Percentiles rank a stretch among this genome's conserved stretches.
These are phyloP conservation scores for Colistium nudipinnis DNA, from an alignment of 2,113 vertebrate species.

Conservation along the genomic window DNA sequence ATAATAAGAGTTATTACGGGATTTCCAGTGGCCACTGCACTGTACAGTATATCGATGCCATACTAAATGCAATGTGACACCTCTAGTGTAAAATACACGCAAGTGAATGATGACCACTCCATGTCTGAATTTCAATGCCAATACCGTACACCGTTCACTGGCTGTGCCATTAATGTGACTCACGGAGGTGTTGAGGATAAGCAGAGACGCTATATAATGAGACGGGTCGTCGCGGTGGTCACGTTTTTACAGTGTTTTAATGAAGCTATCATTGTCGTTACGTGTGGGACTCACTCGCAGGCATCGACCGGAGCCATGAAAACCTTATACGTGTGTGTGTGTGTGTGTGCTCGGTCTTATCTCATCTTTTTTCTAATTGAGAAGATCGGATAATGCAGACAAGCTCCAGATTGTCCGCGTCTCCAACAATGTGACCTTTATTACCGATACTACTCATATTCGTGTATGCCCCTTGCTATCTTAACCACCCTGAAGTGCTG, in stretches of 20 bases:
- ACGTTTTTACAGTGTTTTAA: constrained; percentile 51
- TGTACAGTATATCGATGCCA: constrained; percentile 71
- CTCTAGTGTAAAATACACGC: constrained; percentile 64
- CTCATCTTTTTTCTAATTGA: constrained; percentile 28
- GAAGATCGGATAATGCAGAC: constrained; percentile 35
- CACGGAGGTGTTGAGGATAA: constrained; percentile 40
- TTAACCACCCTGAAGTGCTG: constrained; percentile 60
- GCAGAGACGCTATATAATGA: constrained; percentile 23
- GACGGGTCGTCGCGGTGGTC: constrained; percentile 20
- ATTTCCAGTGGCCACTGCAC: constrained; percentile 57
- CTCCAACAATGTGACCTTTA: constrained; percentile 53
- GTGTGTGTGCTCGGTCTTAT: constrained; percentile 24
- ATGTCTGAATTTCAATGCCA: constrained; percentile 59
- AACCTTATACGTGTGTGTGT: constrained; percentile 35
- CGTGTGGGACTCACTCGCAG: constrained; percentile 29
- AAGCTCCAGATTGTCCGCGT: constrained; percentile 50
- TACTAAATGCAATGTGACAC: constrained; percentile 65
- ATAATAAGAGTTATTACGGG: constrained; percentile 65
- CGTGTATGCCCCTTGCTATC: constrained; percentile 52
- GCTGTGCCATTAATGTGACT: constrained; percentile 70
- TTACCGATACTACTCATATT: constrained; percentile 48
- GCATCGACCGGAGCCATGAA: constrained; percentile 44
- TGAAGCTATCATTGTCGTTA: constrained; percentile 35
- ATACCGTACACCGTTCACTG: constrained; percentile 55
- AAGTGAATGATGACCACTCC: constrained; percentile 54